Evolutionary conservation across 2,113 vertebrate species (phyloP).

Genomic region (Cyphomyrus discorhynchus): DNA sequence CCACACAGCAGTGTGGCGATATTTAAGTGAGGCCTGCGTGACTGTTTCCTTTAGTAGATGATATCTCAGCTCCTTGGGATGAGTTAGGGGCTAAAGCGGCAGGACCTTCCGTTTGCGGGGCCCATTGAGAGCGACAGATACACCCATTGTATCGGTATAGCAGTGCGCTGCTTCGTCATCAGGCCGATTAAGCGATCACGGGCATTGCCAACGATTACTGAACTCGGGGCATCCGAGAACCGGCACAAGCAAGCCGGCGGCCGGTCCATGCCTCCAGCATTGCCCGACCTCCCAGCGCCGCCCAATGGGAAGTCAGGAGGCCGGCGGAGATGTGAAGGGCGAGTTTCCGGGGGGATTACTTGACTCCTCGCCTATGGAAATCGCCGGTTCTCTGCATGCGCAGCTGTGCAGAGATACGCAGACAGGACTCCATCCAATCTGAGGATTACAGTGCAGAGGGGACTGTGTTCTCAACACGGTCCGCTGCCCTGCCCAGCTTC

Average conservation of each 20-base stretch:
- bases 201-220: not conserved
- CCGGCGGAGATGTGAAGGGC: not conserved
- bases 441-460: not conserved
- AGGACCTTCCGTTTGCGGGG: not conserved
- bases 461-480: not conserved
- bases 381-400: not conserved
- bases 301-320: not conserved
- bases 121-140: not conserved
- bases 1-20: not conserved
- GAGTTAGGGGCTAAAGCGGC: not conserved
- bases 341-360: conserved; percentile 24
- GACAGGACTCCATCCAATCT: not conserved
- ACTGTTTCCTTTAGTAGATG: not conserved
- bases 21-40: not conserved
- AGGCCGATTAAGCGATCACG: not conserved
- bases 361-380: conserved; percentile 45
- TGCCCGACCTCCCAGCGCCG: not conserved
- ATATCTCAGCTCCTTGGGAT: not conserved
- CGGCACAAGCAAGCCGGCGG: not conserved
- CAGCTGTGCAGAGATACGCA: not conserved
- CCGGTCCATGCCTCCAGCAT: not conserved
- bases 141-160: not conserved
- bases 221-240: not conserved
- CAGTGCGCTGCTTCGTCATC: not conserved
- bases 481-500: not conserved